phyloP scores from a whole-genome alignment of 2,888 invertebrate species.

The Thysanoteuthis rhombus region DNA sequence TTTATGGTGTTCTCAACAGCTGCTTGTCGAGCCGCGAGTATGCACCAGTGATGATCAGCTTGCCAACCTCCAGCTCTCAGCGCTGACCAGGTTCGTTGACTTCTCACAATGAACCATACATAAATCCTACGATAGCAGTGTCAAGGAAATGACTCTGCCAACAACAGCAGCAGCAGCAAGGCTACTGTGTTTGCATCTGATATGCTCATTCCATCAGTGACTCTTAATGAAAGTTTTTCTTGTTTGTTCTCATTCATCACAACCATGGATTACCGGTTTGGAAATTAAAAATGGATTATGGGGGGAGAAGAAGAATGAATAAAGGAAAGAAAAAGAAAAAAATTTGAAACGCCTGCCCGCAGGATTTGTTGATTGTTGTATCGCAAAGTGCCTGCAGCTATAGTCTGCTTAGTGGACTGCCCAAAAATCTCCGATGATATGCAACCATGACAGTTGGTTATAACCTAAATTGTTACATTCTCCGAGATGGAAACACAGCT shows the following conservation, averaged over 20 bases:
- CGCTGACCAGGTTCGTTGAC: neutral
- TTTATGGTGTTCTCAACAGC: slow-evolving; percentile 12
- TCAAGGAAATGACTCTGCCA: neutral
- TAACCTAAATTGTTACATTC: slow-evolving; percentile 12
- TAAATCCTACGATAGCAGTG: neutral
- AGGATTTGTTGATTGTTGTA: slow-evolving; percentile 32
- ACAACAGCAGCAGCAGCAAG: slow-evolving; percentile 26
- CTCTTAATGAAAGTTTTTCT: neutral
- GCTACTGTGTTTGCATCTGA: neutral
- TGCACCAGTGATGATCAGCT: slow-evolving; percentile 12
- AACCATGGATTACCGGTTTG: neutral
- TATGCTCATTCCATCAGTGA: neutral
- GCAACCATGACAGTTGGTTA: slow-evolving; percentile 32
- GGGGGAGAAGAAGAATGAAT: neutral
- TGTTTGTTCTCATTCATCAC: slow-evolving; percentile 12
- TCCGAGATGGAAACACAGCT: neutral
- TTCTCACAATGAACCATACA: neutral
- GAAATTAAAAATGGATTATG: neutral
- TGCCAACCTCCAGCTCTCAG: neutral
- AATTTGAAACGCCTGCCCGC: neutral
- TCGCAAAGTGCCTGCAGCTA: slow-evolving; percentile 32
- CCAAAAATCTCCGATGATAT: slow-evolving; percentile 20
- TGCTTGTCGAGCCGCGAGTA: slow-evolving; percentile 12
- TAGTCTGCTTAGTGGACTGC: slow-evolving; percentile 29
- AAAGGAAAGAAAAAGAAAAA: neutral